phyloP scores from a whole-genome alignment of 2,113 vertebrate species.

The Poeciliopsis prolifica region DNA sequence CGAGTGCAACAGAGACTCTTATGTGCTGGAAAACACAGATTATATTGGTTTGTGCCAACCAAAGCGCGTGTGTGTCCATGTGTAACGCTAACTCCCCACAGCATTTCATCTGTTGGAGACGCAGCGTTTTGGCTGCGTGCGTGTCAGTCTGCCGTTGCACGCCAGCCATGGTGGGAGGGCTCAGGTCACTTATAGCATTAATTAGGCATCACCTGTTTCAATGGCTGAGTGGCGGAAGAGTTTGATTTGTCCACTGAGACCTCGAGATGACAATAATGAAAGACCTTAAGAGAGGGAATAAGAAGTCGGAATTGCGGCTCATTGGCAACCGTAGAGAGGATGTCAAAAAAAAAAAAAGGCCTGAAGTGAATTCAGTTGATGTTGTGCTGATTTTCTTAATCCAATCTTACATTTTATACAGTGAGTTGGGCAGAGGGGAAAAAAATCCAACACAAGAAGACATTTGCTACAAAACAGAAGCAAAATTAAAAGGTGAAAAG shows the following conservation, averaged over 20 bases:
- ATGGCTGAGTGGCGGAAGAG: constrained; percentile 23
- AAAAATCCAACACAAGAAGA: not conserved
- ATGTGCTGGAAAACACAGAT: constrained; percentile 18
- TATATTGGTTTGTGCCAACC: constrained; percentile 7
- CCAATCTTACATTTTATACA: not conserved
- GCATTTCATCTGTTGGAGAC: not conserved
- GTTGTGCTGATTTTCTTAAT: not conserved
- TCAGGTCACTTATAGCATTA: constrained; percentile 19
- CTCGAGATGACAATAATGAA: constrained; percentile 17
- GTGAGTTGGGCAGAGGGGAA: not conserved
- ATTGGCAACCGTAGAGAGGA: not conserved
- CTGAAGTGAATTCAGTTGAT: not conserved
- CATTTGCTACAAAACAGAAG: not conserved
- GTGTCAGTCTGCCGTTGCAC: constrained; percentile 15
- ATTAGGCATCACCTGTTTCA: constrained; percentile 26
- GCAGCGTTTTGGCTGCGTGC: not conserved
- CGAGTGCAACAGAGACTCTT: not conserved
- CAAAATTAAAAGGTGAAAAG: not conserved
- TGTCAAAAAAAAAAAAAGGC: not conserved
- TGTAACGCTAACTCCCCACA: not conserved
- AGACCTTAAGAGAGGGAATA: constrained; percentile 9
- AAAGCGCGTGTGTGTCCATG: not conserved
- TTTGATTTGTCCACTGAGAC: constrained; percentile 2
- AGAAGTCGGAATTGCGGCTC: not conserved
- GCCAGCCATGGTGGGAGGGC: constrained; percentile 4